phyloP scores from a whole-genome alignment of 2,113 vertebrate genomes.

The Dasyurus viverrinus region DNA sequence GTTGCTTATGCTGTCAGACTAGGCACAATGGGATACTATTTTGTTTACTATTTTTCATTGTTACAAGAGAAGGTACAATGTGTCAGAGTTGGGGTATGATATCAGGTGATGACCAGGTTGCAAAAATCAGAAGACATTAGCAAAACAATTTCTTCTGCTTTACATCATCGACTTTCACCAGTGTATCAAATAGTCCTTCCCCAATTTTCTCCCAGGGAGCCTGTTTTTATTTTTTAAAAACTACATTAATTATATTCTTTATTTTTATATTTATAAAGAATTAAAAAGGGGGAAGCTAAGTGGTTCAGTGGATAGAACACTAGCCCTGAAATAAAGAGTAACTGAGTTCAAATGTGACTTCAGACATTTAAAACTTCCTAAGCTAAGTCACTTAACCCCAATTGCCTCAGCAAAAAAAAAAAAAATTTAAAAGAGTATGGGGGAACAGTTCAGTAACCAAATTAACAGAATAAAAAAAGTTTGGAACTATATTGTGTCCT shows the following conservation, averaged over 20 bases:
- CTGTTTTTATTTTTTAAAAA: no score
- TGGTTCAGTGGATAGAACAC: no score
- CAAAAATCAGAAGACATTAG: neutral
- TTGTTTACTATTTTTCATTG: neutral
- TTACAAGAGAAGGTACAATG: neutral
- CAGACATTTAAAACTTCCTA: no score
- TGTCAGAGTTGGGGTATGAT: neutral
- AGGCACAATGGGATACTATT: neutral
- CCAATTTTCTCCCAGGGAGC: neutral
- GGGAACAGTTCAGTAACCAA: neutral
- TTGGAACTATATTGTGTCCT: neutral
- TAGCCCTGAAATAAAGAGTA: no score
- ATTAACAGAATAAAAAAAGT: neutral
- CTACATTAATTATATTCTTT: no score
- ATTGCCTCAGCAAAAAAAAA: no score
- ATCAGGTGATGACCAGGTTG: neutral
- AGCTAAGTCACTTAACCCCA: no score
- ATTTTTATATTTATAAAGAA: no score
- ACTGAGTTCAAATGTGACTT: no score
- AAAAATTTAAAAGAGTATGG: neutral
- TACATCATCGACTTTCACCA: neutral
- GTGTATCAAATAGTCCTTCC: neutral
- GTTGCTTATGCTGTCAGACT: neutral
- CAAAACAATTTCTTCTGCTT: neutral
- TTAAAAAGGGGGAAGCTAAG: no score